phyloP scores from a whole-genome alignment of 1,140 invertebrate species.

The Delia radicum region DNA sequence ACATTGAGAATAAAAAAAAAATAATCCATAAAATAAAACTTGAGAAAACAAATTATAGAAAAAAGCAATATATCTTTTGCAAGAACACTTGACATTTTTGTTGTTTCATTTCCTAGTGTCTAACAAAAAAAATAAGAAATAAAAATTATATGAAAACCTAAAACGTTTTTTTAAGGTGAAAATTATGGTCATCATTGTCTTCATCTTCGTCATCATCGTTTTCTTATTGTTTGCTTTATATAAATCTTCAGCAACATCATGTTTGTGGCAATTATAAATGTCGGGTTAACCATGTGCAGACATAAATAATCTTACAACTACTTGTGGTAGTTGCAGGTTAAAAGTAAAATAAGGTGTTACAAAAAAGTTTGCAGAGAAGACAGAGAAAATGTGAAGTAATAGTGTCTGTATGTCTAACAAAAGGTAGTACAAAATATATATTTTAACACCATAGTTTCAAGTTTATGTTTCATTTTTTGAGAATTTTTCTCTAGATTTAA shows the following conservation, averaged over 20 bases:
- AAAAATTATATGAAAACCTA: not conserved
- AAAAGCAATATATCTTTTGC: not conserved
- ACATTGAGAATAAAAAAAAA: not conserved
- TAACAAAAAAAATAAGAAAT: not conserved
- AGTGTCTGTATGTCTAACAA: not conserved
- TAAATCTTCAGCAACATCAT: constrained; percentile 13
- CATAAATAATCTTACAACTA: constrained; percentile 28
- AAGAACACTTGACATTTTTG: not conserved
- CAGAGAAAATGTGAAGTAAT: too few relatives aligned
- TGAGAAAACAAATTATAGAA: not conserved
- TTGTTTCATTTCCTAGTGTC: constrained; percentile 19
- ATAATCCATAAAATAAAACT: not conserved
- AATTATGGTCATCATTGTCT: not conserved
- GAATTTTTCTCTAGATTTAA: constrained; percentile 5
- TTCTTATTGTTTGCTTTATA: not conserved
- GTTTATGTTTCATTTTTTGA: not conserved
- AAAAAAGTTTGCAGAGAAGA: not conserved
- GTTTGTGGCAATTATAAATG: constrained; percentile 28
- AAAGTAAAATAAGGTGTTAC: not conserved
- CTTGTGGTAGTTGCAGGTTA: not conserved
- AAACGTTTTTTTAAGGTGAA: not conserved
- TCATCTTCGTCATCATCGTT: not conserved
- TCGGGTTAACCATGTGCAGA: constrained; percentile 28
- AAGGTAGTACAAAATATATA: constrained; percentile 10
- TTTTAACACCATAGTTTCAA: not conserved